phyloP scores from a whole-genome alignment of 64 coral and sea anemone genomes.

The Hydrozoanthus tunicans region DNA sequence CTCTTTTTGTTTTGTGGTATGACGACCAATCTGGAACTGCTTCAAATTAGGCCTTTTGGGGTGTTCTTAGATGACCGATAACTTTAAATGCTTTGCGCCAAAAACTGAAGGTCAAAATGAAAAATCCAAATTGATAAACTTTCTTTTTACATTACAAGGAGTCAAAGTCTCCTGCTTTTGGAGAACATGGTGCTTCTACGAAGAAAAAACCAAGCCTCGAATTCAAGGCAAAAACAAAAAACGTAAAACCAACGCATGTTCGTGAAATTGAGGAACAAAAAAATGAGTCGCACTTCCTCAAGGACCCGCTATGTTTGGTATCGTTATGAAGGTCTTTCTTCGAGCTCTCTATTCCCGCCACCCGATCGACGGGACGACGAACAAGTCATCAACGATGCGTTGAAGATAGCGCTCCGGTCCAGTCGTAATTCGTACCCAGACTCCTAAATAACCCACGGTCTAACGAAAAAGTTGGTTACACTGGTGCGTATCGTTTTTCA shows the following conservation, averaged over 20 bases:
- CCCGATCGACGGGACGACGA: not conserved
- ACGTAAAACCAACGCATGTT: not conserved
- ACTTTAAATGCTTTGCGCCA: not conserved
- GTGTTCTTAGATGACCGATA: not conserved
- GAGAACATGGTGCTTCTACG: not conserved
- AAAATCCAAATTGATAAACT: no score
- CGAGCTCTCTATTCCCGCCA: not conserved
- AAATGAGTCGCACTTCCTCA: not conserved
- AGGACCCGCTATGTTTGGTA: not conserved
- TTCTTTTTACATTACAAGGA: no score
- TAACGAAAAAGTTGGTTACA: not conserved
- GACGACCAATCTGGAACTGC: not conserved
- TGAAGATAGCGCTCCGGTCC: not conserved
- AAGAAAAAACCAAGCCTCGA: constrained; percentile 6
- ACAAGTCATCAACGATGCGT: not conserved
- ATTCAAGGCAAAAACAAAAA: not conserved
- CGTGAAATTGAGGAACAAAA: not conserved
- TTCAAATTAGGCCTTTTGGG: not conserved
- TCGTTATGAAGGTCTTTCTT: not conserved
- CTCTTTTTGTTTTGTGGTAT: not conserved
- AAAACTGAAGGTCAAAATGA: not conserved
- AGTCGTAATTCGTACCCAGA: not conserved
- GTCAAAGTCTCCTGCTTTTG: no score
- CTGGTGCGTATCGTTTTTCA: not conserved
- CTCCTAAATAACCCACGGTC: not conserved